A percentile compares a stretch with the other conserved stretches of the same genome.
Conservation (phyloP, 2,113 vertebrate genomes). For the Rhinolophus ferrumequinum region DNA sequence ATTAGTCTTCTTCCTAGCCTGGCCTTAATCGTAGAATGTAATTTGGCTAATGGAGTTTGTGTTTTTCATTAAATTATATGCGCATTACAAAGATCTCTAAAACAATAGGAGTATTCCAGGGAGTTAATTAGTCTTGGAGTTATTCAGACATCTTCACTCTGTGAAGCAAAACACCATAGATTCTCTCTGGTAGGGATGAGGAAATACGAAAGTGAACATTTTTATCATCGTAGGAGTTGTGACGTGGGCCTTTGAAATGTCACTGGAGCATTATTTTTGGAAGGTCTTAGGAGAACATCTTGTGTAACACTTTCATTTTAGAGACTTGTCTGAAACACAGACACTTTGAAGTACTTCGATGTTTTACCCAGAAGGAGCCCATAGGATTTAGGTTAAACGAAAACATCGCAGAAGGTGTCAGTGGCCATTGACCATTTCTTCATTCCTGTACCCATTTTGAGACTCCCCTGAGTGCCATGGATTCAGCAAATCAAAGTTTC, state of each 20-base stretch:
- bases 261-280: background rate
- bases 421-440: no score
- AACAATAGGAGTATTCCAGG: slow-evolving; percentile 63
- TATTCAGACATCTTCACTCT: background rate
- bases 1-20: slow-evolving; percentile 34
- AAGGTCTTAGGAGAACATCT: background rate
- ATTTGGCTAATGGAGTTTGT: slow-evolving; percentile 77
- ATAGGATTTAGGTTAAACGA: background rate
- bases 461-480: rapidly evolving
- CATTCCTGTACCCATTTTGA: background rate
- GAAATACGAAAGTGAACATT: background rate
- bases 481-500: background rate
- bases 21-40: slow-evolving; percentile 49
- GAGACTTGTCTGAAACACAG: background rate
- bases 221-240: background rate
- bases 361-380: background rate
- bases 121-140: slow-evolving; percentile 58
- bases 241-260: rapidly evolving
- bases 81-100: slow-evolving; percentile 65
- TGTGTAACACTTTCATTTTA: background rate
- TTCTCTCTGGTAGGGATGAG: background rate
- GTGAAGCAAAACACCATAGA: background rate
- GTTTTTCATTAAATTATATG: slow-evolving; percentile 66
- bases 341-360: background rate
- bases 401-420: rapidly evolving